Evolutionary conservation across 2,113 vertebrate species (phyloP).

Genomic region (Euleptes europaea): DNA sequence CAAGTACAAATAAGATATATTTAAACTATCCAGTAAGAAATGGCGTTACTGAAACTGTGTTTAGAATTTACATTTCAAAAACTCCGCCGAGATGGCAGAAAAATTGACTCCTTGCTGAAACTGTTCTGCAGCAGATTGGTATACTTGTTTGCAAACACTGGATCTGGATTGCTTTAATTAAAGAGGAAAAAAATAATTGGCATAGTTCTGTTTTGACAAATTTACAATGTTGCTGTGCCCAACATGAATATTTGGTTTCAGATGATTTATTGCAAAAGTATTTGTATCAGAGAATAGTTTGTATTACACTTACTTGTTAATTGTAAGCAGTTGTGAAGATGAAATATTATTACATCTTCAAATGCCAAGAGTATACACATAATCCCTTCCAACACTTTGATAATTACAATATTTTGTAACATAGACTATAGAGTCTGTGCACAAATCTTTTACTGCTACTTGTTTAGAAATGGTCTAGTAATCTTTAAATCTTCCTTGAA

Average conservation of each 20-base stretch:
- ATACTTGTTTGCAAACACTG: conserved; percentile 50
- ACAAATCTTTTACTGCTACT: background rate
- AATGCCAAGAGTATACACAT: conserved; percentile 34
- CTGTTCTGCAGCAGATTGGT: conserved; percentile 46
- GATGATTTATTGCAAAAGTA: conserved; percentile 63
- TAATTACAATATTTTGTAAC: conserved; percentile 14
- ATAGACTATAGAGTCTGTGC: background rate
- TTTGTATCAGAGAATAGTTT: conserved; percentile 46
- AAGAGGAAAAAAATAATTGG: conserved; percentile 63
- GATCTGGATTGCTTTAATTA: conserved; percentile 59
- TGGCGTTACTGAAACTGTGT: conserved; percentile 40
- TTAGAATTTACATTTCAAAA: conserved; percentile 60
- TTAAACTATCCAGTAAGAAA: conserved; percentile 47
- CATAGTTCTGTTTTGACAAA: conserved; percentile 37
- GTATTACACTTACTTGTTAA: conserved; percentile 44
- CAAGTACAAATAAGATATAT: conserved; percentile 34
- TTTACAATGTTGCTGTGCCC: conserved; percentile 47
- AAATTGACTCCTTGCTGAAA: conserved; percentile 41
- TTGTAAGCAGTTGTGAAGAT: conserved; percentile 48
- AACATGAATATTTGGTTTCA: conserved; percentile 59
- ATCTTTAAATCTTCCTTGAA: background rate
- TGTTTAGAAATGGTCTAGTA: background rate
- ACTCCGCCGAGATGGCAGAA: conserved; percentile 38
- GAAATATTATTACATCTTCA: conserved; percentile 34
- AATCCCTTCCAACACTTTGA: conserved; percentile 10